Percentiles rank a stretch among this genome's conserved stretches.
Evolutionary conservation across 1,140 invertebrate genomes (phyloP).

Genomic region (Zaprionus camerounensis): DNA sequence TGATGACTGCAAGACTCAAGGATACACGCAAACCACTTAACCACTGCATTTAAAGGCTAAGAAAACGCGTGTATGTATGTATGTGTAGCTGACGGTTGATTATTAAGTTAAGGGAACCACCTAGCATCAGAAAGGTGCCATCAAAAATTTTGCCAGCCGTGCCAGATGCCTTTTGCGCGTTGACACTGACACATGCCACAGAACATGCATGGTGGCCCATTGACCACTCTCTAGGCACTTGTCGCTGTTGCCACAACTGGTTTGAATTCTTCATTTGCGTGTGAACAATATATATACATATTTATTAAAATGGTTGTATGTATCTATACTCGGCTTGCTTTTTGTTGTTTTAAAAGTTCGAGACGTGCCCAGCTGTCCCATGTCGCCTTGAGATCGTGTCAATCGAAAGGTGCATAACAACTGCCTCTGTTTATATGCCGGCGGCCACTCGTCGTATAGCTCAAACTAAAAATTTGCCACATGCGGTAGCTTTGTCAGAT

Average conservation of each 20-base stretch:
- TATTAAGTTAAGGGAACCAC: slow-evolving; percentile 38
- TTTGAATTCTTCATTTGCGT: slow-evolving; percentile 79
- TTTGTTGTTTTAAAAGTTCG: slow-evolving; percentile 39
- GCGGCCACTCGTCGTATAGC: slow-evolving; percentile 47
- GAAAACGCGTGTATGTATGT: not conserved
- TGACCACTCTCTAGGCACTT: slow-evolving; percentile 58
- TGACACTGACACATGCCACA: slow-evolving; percentile 61
- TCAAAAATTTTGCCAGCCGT: slow-evolving; percentile 20
- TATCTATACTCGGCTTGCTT: slow-evolving; percentile 10
- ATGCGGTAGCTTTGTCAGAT: slow-evolving; percentile 71
- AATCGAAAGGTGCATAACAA: slow-evolving; percentile 64
- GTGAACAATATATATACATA: slow-evolving; percentile 30
- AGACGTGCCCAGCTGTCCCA: slow-evolving; percentile 31
- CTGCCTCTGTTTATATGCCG: slow-evolving; percentile 58
- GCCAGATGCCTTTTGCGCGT: slow-evolving; percentile 59
- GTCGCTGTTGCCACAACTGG: slow-evolving; percentile 59
- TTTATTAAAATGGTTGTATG: slow-evolving; percentile 14
- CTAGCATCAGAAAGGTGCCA: slow-evolving; percentile 21
- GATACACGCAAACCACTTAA: slow-evolving; percentile 12
- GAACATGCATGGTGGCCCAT: slow-evolving; percentile 42
- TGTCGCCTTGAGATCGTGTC: slow-evolving; percentile 45
- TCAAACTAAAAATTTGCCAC: slow-evolving; percentile 72
- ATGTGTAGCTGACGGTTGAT: slow-evolving; percentile 1
- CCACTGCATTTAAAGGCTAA: slow-evolving; percentile 20
- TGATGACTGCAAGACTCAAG: not conserved